Evolutionary conservation across 2,888 invertebrate species (phyloP), one percentile per base, ranked within the genome.

Genomic region (Drosophila ustulata): DNA sequence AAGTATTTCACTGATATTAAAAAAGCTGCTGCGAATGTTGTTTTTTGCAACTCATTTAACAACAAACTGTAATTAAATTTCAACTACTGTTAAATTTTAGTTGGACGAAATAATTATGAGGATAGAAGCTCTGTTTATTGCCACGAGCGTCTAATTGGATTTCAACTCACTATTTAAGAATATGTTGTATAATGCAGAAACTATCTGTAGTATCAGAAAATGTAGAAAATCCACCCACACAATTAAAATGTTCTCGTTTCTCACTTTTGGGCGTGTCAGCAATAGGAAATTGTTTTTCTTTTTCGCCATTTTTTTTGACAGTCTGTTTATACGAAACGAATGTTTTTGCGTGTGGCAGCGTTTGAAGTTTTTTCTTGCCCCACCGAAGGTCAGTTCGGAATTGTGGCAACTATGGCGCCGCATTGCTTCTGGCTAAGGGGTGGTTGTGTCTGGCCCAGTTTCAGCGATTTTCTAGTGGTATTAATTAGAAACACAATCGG

Each of bases 401-500:
- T 41, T 28, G 23, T 47, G 55, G 34, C 49, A 34, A 43, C 18
- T 32, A 18, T 46, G 45, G 52, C 61, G 43, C 32, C 41, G n/a
- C 9, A 11, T 13, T 9, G 32, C 13, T 45, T 13, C 9, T 7
- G 18, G 34, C 37, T 28, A 30, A 57, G 57, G 39, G 47, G 26
- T 34, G 45, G 9, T 58, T 51, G 23, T 46, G 39, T 51, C n/a
- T 61, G 51, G 7, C 53, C 53, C 45, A 50, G 41, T 69, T 68
- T 64, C 51, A 56, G 71, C 39, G 61, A 43, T 64, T 58, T 53
- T 58, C 46, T 39, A 32, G 61, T 34, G 47, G 49, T 55, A 67
- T 75, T 80, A 82, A 82, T 82, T 82, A 80, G 70, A 76, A 80
- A 72, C 59, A 62, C 70, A 72, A 82, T 62, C 80, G 82, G 68